Evolutionary conservation across 2,797 vertebrate species (phyloP), one percentile per base, ranked within the genome.

Genomic region (Myotis findleyi): DNA sequence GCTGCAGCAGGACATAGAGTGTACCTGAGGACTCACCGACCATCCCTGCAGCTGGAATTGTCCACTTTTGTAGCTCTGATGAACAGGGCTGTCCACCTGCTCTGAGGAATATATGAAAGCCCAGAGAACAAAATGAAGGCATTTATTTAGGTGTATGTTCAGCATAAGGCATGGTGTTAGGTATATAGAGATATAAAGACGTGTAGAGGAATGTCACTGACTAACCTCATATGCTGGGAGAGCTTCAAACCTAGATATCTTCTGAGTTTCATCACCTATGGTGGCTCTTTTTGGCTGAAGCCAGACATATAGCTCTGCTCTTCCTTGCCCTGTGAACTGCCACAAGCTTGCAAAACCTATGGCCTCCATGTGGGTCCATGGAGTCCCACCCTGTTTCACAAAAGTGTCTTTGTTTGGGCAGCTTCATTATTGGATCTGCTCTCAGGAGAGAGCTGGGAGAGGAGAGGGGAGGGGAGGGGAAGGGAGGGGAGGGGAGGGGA

Each of bases 201-300:
- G 0, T 66, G 6, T 92, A 51, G 53, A 17, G 13, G 51, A 68
- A 47, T 69, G 51, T 77, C 17, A 38, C 38, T 36, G 36, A 20
- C 8, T 68, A 75, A 59, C 23, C 44, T 79, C 2, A 1, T 76
- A 21, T 62, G 11, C 57, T 83, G 27, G 38, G 73, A 86, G 7
- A 82, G 11, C 53, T 76, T 77, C 47, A 86, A 76, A 75, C 5
- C 49, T 86, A 36, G 53, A 55, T n/a, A 57, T 89, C 76, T 87
- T 9, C 44, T 68, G 71, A 72, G 49, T 71, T 66, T 83, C 12
- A 30, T 49, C 9, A 76, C 47, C 59, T 9, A 2, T 73, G 36
- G 25, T 66, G 75, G 53, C 25, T 92, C 16, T 64, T 76, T 91
- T 72, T 71, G 30, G 9, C 57, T 33, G 57, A 80, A 7, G 47